These are phyloP conservation scores for Brachionus calyciflorus DNA, from an alignment of 1,140 invertebrate species.

Conservation along the genomic window DNA sequence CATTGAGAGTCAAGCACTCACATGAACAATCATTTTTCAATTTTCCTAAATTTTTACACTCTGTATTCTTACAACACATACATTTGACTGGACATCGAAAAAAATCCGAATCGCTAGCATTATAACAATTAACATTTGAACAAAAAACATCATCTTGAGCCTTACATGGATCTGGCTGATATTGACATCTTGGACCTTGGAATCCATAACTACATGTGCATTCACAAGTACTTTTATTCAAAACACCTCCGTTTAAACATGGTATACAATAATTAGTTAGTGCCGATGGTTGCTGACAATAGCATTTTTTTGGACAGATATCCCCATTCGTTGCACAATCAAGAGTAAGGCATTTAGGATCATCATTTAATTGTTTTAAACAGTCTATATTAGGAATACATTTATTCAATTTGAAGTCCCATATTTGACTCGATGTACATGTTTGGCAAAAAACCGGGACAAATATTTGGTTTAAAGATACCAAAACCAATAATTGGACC, in stretches of 20 bases:
- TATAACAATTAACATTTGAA: slow-evolving; percentile 21
- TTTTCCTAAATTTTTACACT: slow-evolving; percentile 37
- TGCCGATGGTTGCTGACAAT: slow-evolving; percentile 11
- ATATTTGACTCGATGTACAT: background rate
- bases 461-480: background rate
- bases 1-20: background rate
- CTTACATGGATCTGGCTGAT: slow-evolving; percentile 1
- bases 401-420: background rate
- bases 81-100: slow-evolving; percentile 35
- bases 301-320: slow-evolving; percentile 34
- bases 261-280: slow-evolving; percentile 5
- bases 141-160: slow-evolving; percentile 30
- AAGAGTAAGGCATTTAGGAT: background rate
- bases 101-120: slow-evolving; percentile 11
- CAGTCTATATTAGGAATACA: background rate
- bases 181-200: slow-evolving; percentile 35
- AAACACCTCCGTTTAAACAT: slow-evolving; percentile 37
- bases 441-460: background rate
- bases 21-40: background rate
- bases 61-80: slow-evolving; percentile 28
- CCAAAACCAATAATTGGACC: background rate
- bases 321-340: background rate
- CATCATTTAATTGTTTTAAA: background rate
- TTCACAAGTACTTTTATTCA: background rate
- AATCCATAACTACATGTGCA: slow-evolving; percentile 15